These are phyloP conservation scores for Julus scandinavius DNA, from an alignment of 2,888 invertebrate species.

Conservation along the genomic window DNA sequence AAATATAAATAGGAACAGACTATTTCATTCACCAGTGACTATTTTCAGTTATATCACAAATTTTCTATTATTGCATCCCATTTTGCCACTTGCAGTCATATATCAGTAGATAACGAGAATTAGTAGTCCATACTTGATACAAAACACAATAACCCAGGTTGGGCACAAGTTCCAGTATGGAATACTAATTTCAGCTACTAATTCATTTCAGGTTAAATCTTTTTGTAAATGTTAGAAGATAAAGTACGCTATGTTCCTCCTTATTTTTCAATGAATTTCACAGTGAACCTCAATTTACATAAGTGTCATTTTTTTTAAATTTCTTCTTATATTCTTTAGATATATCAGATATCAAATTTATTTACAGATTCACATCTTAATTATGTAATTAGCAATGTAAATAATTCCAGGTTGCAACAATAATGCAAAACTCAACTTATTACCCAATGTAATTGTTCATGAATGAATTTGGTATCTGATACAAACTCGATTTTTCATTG, in stretches of 20 bases:
- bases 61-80: not conserved
- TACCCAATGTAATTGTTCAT: not conserved
- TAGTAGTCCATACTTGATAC: not conserved
- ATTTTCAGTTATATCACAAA: conserved; percentile 1
- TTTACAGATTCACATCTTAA: not conserved
- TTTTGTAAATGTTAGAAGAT: conserved; percentile 34
- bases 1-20: not conserved
- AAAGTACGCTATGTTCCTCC: not conserved
- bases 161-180: not conserved
- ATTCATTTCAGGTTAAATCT: conserved; percentile 4
- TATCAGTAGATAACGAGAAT: not conserved
- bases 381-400: not conserved
- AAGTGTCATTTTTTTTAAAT: conserved; percentile 2
- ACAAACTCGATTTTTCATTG: not conserved
- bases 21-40: not conserved
- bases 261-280: conserved; percentile 9
- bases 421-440: not conserved
- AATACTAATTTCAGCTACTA: not conserved
- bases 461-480: conserved; percentile 25
- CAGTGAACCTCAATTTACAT: conserved; percentile 15
- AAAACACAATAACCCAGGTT: not conserved
- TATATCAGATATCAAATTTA: conserved; percentile 16
- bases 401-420: conserved; percentile 3
- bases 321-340: not conserved
- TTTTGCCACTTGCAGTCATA: not conserved